Percentiles rank a stretch among this genome's conserved stretches.
Evolutionary conservation across 2,113 vertebrate genomes (phyloP).

Genomic region (Rutilus rutilus): DNA sequence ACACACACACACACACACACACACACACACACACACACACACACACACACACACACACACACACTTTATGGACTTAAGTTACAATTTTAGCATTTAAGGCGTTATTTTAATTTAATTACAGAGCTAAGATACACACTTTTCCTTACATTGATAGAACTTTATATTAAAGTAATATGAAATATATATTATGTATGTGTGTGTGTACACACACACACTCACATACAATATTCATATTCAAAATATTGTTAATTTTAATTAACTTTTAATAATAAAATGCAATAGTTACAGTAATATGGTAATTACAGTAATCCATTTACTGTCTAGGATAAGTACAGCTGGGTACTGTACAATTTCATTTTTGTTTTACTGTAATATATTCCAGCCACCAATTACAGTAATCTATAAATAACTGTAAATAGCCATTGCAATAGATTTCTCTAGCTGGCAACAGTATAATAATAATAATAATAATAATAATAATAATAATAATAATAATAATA

Average conservation of each 20-base stretch:
- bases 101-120: neutral
- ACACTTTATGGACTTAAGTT: neutral
- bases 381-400: neutral
- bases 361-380: neutral
- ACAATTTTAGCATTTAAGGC: neutral
- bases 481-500: no score
- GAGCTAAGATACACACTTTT: neutral
- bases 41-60: slow-evolving; percentile 15
- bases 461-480: neutral
- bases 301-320: neutral
- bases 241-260: no score
- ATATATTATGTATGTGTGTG: neutral
- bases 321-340: neutral
- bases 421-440: neutral
- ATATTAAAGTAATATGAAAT: neutral
- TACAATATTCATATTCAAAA: no score
- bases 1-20: no score
- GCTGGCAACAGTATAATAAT: neutral
- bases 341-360: neutral
- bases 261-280: no score
- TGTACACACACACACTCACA: neutral
- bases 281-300: neutral
- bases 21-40: no score
- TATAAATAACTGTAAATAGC: slow-evolving; percentile 1
- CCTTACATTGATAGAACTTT: neutral